These are phyloP conservation scores for Araneus ventricosus DNA, from an alignment of 1,140 invertebrate genomes.

Conservation along the genomic window DNA sequence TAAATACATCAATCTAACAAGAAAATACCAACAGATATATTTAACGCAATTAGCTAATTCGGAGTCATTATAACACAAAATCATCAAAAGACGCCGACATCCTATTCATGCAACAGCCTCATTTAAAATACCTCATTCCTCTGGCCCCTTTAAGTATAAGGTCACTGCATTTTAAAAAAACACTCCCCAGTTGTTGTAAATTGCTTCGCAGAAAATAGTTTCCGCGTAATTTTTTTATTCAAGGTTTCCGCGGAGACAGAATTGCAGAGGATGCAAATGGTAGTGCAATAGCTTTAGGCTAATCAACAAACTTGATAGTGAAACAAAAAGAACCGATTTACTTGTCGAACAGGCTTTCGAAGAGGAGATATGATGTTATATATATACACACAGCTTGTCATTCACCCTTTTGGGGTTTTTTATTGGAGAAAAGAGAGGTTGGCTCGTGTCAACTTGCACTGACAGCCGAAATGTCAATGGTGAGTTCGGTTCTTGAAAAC, in stretches of 20 bases:
- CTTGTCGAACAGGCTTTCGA: background rate
- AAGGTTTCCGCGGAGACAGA: background rate
- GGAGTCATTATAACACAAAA: background rate
- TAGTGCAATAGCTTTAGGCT: background rate
- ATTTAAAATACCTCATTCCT: background rate
- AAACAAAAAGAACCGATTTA: background rate
- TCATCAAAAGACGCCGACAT: background rate
- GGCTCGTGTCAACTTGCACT: background rate
- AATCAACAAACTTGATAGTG: background rate
- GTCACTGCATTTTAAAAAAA: conserved; percentile 2
- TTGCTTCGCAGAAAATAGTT: background rate
- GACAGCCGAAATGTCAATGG: background rate
- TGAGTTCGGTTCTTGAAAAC: background rate
- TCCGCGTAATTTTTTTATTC: background rate
- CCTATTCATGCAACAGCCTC: background rate
- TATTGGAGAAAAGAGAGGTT: background rate
- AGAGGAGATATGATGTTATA: background rate
- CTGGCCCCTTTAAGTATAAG: background rate
- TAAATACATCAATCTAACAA: too few relatives aligned
- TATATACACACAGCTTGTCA: conserved; percentile 24
- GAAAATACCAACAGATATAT: too few relatives aligned
- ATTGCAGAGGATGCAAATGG: background rate
- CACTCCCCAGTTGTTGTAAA: background rate
- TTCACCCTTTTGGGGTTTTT: conserved; percentile 1
- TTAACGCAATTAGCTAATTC: too few relatives aligned